Evolutionary conservation across 2,888 invertebrate species (phyloP), one percentile per base, ranked within the genome.

Genomic region (Napeogenes inachia): DNA sequence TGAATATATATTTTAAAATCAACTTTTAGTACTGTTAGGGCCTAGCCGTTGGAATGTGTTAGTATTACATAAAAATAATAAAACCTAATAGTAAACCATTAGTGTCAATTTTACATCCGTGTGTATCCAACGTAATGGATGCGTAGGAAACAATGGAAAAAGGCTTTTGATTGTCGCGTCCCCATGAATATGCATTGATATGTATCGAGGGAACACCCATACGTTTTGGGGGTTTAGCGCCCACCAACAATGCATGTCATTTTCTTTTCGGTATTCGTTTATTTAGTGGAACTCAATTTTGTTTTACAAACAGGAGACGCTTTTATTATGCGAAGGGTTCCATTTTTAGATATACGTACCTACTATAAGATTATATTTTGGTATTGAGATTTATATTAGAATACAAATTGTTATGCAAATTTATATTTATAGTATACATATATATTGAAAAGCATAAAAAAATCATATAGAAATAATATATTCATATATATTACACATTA

Each of bases 171-270:
- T 65, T 70, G 71, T 68, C 69, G 68, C 69, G 62, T 46, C 35
- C 56, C 59, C 68, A 70, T 71, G 71, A 71, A 71, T 71, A 71
- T 71, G 70, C 71, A 71, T 70, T 66, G 71, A 62, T 68, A 68
- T 64, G 65, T 68, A 66, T 65, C 68, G 64, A 63, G 64, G 63
- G 60, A 63, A 66, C 63, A 59, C 61, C 61, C 66, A 67, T 64
- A 64, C 64, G 66, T 64, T 67, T 63, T 55, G 64, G 63, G 59
- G 59, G 64, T 59, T 68, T 63, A 65, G 59, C 63, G 45, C 64
- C 33, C 21, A 59, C 53, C 53, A 63, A 65, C 66, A 68, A 61
- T 62, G 60, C 56, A 53, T 56, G 59, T 57, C 53, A 42, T 56
- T 61, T 67, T 64, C 64, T 64, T 64, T 64, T 56, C 12, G 38